phyloP scores from a whole-genome alignment of 2,888 invertebrate genomes.

The Pterostichus madidus region DNA sequence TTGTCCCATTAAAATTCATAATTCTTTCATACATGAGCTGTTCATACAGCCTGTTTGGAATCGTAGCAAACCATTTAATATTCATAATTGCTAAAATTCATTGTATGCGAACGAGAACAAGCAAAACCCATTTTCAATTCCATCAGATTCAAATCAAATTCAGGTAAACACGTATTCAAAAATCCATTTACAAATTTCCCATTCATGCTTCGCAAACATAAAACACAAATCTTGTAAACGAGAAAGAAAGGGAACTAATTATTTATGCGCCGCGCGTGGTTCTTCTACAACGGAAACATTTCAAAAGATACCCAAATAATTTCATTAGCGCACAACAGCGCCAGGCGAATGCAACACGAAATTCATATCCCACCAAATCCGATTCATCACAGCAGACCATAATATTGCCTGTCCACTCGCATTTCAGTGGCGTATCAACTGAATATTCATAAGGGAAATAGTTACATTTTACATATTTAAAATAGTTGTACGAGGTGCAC shows the following conservation, averaged over 20 bases:
- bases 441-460: too few relatives aligned
- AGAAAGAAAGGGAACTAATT: conserved; percentile 37
- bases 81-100: conserved; percentile 20
- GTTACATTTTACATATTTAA: too few relatives aligned
- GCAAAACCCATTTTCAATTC: not conserved
- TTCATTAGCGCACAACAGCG: conserved; percentile 18
- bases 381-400: too few relatives aligned
- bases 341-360: not conserved
- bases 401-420: too few relatives aligned
- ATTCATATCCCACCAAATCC: not conserved
- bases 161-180: conserved; percentile 41
- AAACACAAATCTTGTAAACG: not conserved
- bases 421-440: too few relatives aligned
- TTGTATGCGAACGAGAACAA: not conserved
- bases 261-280: conserved; percentile 16
- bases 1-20: conserved; percentile 40
- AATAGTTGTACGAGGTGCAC: too few relatives aligned
- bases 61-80: conserved; percentile 16
- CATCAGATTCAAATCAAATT: conserved; percentile 25
- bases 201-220: not conserved
- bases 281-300: conserved; percentile 7
- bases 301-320: conserved; percentile 35
- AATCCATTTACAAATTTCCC: conserved; percentile 39
- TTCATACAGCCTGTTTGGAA: not conserved
- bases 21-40: conserved; percentile 29